Base-by-base conservation (phyloP, 1,140 invertebrate species). In the Brachionus rubens region DNA sequence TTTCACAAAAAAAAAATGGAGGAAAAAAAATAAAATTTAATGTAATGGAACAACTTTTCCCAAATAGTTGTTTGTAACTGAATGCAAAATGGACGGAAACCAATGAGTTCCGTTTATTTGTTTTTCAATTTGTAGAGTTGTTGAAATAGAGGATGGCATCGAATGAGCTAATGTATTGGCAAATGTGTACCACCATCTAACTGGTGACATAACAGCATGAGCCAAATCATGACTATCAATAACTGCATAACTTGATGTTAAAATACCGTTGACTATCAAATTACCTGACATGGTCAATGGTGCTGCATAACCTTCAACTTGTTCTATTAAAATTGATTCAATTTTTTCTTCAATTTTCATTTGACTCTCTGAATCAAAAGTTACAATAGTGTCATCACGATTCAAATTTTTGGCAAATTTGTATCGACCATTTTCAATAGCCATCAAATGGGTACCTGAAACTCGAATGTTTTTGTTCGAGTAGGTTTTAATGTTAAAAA, bases 221-320 rank as follows among this genome's bases (percentile, higher is more conserved):
- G 93, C 94, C 54, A 97, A 77, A 9, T 84, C 82, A 78, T 95
- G 92, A 83, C 90, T 92, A 81, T 91, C 87, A n/a, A 98, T 87
- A 6, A 93, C 86, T 0, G 95, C 94, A 85, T 98, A 99, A 83
- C 94, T 98, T 0, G 94, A 97, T 1, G 91, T 92, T 1, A 94
- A 87, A 3, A 96, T 90, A 76, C 91, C 90, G 82, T 98, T 90
- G 0, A 98, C 92, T 28, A 98, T 87, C 12, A 98, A 85, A 24
- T 91, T 96, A 1, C 96, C 96, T 7, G 88, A 88, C 16, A 82
- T 83, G 0, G 96, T 99, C 10, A 98, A 86, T 0, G 96, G 96
- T 1, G 95, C 95, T 28, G 68, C 68, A 54, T 72, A 72, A 54
- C 68, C 68, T 19, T 72, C 40, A 0, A 72, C 68, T 24, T 28